Conservation (phyloP, 2,797 vertebrate species). For the Euphonia xanthogaster region DNA sequence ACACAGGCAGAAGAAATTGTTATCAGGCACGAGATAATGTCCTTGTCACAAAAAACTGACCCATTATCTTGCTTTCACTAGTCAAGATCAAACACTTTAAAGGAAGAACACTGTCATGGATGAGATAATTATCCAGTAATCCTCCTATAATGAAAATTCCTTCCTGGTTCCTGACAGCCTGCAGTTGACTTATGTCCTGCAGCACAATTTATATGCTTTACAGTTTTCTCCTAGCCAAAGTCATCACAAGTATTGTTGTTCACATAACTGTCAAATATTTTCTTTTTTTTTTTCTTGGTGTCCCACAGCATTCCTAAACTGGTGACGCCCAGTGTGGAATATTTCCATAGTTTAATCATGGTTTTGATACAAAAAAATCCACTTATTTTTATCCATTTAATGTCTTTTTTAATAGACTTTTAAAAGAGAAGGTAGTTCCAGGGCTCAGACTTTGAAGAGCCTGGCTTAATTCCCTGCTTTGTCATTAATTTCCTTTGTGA, state of each 20-base stretch:
- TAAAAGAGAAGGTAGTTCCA: background rate
- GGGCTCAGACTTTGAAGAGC: background rate
- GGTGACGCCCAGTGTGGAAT: background rate
- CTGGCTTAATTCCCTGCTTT: background rate
- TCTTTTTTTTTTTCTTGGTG: background rate
- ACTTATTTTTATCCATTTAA: background rate
- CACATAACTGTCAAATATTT: background rate
- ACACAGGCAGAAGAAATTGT: background rate
- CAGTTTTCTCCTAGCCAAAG: background rate
- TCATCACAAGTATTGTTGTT: background rate
- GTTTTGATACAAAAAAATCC: background rate
- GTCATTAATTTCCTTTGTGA: background rate
- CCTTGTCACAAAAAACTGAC: background rate
- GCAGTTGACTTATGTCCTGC: background rate
- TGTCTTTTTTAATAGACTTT: background rate
- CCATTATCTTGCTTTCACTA: background rate
- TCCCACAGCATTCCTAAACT: background rate
- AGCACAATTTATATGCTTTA: background rate
- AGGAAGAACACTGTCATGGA: background rate
- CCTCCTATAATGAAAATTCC: background rate
- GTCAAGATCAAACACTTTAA: background rate
- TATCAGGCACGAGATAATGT: background rate
- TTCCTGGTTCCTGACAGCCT: background rate
- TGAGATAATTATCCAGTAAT: conserved; percentile 10
- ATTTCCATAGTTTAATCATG: background rate